Conservation (phyloP, 2,888 invertebrate species). For the Mythimna lalbum region DNA sequence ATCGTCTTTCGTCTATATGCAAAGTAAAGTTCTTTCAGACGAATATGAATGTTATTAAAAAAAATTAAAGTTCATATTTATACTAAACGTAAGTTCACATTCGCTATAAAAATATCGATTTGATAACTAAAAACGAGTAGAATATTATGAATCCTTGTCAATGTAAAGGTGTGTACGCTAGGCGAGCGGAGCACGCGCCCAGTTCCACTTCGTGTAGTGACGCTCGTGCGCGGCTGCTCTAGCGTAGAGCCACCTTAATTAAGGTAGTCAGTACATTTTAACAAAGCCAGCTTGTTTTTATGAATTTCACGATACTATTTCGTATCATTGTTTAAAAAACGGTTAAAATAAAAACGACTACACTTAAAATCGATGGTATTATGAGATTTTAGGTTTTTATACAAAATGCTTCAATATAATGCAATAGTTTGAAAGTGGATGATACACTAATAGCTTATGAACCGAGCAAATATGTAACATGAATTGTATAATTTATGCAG, state of each 20-base stretch:
- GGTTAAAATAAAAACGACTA: background rate
- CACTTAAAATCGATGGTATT: slow-evolving; percentile 23
- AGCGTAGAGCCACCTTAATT: background rate
- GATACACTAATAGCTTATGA: slow-evolving; percentile 4
- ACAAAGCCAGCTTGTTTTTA: slow-evolving; percentile 15
- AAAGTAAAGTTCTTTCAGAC: background rate
- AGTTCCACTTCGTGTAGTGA: no score
- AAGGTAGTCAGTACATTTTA: slow-evolving; percentile 18
- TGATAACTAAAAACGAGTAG: background rate
- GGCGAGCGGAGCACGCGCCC: no score
- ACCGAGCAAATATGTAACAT: background rate
- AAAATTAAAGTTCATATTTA: background rate
- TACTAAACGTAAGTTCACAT: background rate
- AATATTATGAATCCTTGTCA: background rate
- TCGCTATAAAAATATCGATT: background rate
- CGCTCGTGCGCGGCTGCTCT: no score
- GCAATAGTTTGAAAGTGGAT: background rate
- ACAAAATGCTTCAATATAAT: slow-evolving; percentile 13
- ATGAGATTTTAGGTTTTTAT: slow-evolving; percentile 13
- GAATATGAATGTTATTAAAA: background rate
- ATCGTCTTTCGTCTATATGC: background rate
- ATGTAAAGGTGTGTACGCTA: no score
- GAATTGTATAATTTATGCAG: background rate
- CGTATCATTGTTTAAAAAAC: slow-evolving; percentile 9
- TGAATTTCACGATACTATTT: slow-evolving; percentile 9